These are phyloP conservation scores for Trinorchestia longiramus DNA, from an alignment of 1,140 invertebrate genomes.

Conservation along the genomic window DNA sequence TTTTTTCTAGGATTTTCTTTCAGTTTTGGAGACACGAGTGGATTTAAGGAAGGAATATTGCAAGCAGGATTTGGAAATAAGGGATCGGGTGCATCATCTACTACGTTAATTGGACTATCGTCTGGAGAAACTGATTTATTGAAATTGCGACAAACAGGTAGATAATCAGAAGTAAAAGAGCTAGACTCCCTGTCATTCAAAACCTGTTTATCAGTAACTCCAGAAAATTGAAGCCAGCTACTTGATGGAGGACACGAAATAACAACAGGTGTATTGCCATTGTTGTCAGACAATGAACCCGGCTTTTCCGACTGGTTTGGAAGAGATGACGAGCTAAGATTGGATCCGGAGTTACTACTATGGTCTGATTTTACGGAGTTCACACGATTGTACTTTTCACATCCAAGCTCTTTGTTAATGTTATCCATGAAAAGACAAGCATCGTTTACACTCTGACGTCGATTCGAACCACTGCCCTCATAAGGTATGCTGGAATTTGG, in stretches of 20 bases:
- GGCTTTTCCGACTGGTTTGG: background rate
- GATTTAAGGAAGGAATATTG: slow-evolving; percentile 60
- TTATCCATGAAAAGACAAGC: background rate
- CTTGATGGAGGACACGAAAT: slow-evolving; percentile 1
- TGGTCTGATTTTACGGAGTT: background rate
- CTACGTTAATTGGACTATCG: slow-evolving; percentile 63
- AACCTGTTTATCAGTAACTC: background rate
- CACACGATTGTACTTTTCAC: background rate
- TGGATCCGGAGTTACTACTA: background rate
- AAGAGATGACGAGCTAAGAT: background rate
- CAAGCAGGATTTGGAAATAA: slow-evolving; percentile 58
- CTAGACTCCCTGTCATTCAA: background rate
- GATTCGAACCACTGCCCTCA: background rate
- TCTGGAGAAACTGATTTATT: slow-evolving; percentile 57
- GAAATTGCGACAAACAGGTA: background rate
- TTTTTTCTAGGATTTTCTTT: background rate
- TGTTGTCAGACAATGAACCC: background rate
- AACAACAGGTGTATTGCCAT: background rate
- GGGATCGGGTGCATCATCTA: slow-evolving; percentile 62
- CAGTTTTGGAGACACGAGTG: background rate
- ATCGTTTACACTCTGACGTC: slow-evolving; percentile 32
- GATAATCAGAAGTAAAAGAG: background rate
- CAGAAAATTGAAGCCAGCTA: background rate
- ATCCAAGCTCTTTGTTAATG: background rate
- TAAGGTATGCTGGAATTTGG: background rate